Evolutionary conservation across 1,140 invertebrate species (phyloP), one percentile per base, ranked within the genome.

Genomic region (Drosophila pallidifrons): DNA sequence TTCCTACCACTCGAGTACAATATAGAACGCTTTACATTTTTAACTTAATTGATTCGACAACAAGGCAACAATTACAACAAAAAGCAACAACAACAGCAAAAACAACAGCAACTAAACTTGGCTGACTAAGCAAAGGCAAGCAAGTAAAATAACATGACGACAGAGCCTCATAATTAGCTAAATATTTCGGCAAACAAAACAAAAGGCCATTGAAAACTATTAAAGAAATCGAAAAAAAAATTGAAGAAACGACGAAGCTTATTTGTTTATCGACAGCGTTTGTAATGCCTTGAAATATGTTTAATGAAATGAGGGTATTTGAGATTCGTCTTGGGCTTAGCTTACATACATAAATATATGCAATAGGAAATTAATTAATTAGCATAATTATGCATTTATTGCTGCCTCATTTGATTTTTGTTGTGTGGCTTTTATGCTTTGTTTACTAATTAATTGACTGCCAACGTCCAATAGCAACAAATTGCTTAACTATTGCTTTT

Each of bases 401-500:
- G 67, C 70, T 81, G 77, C 46, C 69, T 83, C 70, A 70, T 85
- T 85, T 80, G 72, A 75, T 70, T 77, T 75, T 64, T 46, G 59
- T 25, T 25, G 20, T 25, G 20, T 25, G 32, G 30, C 61, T 86
- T 77, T 82, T 77, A 87, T 88, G 83, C 69, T 87, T 87, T 88
- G 83, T 88, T 87, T 88, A 80, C 74, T 82, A 86, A 86, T 86
- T 88, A 86, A 86, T 86, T 86, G 82, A 59, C 59, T 77, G 52
- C 41, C 82, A 59, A 68, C 49, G 59, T 25, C 51, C 67, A 69
- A 70, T 35, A 35, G 30, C 58, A 75, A 69, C 43, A 70, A 75
- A 70, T 75, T 75, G 66, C 65, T 60, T 47, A 55, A 55, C 41
- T 60, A 54, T 35, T 25, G 15, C n/a, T 11, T 47, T 35, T 57